Conservation (phyloP, 2,888 invertebrate species). For the Morinoia aosen region DNA sequence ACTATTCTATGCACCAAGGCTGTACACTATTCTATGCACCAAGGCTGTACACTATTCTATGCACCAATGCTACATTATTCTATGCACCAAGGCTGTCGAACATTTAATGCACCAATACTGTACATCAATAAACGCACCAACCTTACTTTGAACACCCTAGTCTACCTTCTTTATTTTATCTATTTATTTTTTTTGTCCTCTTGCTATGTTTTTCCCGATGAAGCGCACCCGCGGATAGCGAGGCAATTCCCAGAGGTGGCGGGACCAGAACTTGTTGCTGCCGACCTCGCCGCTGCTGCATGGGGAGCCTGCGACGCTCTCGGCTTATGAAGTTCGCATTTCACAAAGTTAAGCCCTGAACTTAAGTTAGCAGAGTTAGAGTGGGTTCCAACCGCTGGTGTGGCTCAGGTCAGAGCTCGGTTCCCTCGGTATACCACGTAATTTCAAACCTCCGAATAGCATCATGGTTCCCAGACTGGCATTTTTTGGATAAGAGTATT, state of each 20-base stretch:
- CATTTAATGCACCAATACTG: not conserved
- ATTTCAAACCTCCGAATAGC: no score
- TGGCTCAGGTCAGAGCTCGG: not conserved
- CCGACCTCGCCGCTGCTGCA: not conserved
- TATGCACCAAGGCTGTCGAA: not conserved
- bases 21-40: no score
- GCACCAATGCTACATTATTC: no score
- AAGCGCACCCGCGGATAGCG: not conserved
- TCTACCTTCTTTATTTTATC: not conserved
- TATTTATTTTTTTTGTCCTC: not conserved
- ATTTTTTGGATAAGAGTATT: no score
- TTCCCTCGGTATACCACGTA: no score
- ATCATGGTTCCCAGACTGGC: not conserved
- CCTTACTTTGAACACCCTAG: not conserved
- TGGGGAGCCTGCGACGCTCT: not conserved
- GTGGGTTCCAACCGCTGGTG: not conserved
- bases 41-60: no score
- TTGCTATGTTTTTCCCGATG: not conserved
- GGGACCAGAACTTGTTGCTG: not conserved
- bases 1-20: no score
- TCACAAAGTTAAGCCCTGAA: not conserved
- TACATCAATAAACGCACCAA: not conserved
- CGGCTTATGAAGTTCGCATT: not conserved
- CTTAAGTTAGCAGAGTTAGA: constrained; percentile 1
- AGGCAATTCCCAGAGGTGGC: not conserved